Conservation (phyloP, 1,140 invertebrate genomes). For the Ceratoteleas bidentatus region DNA sequence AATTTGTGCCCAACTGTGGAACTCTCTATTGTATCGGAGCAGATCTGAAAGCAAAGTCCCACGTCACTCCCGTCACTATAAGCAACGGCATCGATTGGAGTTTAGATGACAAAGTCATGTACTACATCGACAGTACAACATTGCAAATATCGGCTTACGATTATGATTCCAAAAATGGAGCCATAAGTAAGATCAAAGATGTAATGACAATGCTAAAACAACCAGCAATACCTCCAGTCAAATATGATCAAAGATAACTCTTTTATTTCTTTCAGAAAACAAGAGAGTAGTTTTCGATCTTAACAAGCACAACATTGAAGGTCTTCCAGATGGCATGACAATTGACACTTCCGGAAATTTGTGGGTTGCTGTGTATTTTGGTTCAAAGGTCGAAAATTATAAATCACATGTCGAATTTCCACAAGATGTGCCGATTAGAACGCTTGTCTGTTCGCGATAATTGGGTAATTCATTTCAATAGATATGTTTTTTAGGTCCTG, state of each 20-base stretch:
- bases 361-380: slow-evolving; percentile 87
- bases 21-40: slow-evolving; percentile 81
- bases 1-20: slow-evolving; percentile 75
- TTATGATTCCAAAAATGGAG: slow-evolving; percentile 81
- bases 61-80: slow-evolving; percentile 83
- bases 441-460: too few species aligned
- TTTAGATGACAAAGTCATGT: slow-evolving; percentile 85
- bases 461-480: not conserved
- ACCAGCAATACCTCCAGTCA: too few species aligned
- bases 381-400: slow-evolving; percentile 71
- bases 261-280: slow-evolving; percentile 77
- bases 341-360: slow-evolving; percentile 88
- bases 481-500: slow-evolving; percentile 71
- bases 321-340: slow-evolving; percentile 88
- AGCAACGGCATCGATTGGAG: slow-evolving; percentile 93
- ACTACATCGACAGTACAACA: slow-evolving; percentile 89
- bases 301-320: slow-evolving; percentile 80
- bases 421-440: too few species aligned
- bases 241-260: not conserved
- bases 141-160: slow-evolving; percentile 87
- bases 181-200: slow-evolving; percentile 1
- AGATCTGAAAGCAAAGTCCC: slow-evolving; percentile 72
- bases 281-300: slow-evolving; percentile 82
- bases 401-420: not conserved
- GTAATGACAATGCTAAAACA: too few species aligned